Evolutionary conservation across 1,140 invertebrate species (phyloP), one percentile per base, ranked within the genome.

Genomic region (Kradibia gibbosae): DNA sequence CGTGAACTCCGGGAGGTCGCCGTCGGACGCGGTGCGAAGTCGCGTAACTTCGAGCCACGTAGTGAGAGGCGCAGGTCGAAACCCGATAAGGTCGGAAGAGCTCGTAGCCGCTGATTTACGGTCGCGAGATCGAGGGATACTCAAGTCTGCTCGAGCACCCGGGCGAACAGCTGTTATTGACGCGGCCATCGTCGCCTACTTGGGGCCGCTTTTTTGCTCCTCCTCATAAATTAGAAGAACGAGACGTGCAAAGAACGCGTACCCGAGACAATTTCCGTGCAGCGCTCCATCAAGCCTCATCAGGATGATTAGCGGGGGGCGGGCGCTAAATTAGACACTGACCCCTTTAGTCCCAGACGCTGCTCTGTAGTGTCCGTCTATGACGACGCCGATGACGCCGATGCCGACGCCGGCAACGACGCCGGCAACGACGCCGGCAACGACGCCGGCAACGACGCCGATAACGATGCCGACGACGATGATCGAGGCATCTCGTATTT

Each of bases 251-350:
- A 34, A 74, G 45, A 20, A 50, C 31, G 45, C 31, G 67, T 39
- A 87, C 84, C 87, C 87, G 88, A 88, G 88, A 88, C 88, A 89
- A 89, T 89, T 89, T 87, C 85, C 50, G 70, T 60, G 60, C 2
- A 71, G 42, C 84, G 87, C 80, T 86, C 88, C 86, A 89, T 89
- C 88, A 89, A 89, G 88, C 87, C 86, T 89, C 87, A 89, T 89
- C 88, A 89, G 88, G 85, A 85, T 87, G 88, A 89, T 89, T 89
- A 89, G 88, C 85, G 76, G 79, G n/a, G 76, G 86, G 85, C 85
- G 80, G 84, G 85, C 87, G 87, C 86, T 88, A 88, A 85, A 89
- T 89, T 89, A 89, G 86, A 87, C 88, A 85, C 84, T 87, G 86
- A 86, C 87, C 87, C 86, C 85, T 83, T 84, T 85, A 82, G 31